Base-by-base conservation (phyloP, 2,113 vertebrate genomes). In the Ancistrus triradiatus region DNA sequence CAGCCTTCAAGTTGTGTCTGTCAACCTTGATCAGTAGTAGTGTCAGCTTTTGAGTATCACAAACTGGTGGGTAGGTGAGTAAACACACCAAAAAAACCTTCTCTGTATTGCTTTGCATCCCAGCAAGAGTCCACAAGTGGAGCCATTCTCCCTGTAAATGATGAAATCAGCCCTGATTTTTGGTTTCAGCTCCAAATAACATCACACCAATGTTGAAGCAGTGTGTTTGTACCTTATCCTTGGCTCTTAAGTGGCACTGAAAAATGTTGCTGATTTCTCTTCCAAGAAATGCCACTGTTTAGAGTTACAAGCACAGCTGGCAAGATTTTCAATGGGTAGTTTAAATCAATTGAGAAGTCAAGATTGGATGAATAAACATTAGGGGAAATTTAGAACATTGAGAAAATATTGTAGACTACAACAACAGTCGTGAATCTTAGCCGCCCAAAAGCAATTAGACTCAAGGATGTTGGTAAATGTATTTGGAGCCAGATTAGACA, bases 401-500 rank as follows among this genome's bases (percentile, higher is more conserved):
- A 31, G 27, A 4, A 31, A 31, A 7, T 31, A 7, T 31, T 31
- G 27, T 4, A 31, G 3, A 7, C 27, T 31, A 4, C 27, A 31
- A 31, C 3, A 31, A 4, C 27, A 31, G 7, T 31, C 7, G 7
- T 31, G 27, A 3, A 31, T 37, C n/a, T 19, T 19, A 37, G 31
- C 10, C 31, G 18, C 15, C 35, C 51, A 21, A 17, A 55, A 21
- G 10, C 18, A 55, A 21, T 21, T 37, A 31, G 27, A 4, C 3
- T 31, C 27, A 31, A 31, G 3, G 7, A 4, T 17, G n/a, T 61
- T 7, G 5, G 17, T 9, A 25, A 50, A 31, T 22, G 2, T 40
- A n/a, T n/a, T n/a, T n/a, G n/a, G n/a, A 44, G 15, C 11, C 49
- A 44, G 35, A 52, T 52, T 49, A 63, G 21, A 53, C 28, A 3